Evolutionary conservation across 2,797 vertebrate genomes (phyloP), one percentile per base, ranked within the genome.

Genomic region (Sebastes cheni): DNA sequence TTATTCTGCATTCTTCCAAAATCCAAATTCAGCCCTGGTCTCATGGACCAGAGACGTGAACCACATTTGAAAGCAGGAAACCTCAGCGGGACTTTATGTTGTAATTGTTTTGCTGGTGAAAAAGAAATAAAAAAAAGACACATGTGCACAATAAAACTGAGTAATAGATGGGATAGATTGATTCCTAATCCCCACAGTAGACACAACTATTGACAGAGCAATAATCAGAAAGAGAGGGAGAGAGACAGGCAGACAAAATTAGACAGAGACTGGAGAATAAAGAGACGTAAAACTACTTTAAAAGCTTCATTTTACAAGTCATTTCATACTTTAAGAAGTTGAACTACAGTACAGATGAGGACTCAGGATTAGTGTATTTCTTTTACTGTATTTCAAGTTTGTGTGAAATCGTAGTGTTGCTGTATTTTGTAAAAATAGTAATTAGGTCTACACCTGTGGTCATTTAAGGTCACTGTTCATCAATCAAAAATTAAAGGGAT

Each of bases 101-200:
- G 9, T 10, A 72, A 69, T 69, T 61, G 59, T 69, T 64, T 12
- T 8, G 12, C 61, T 62, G 42, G 12, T 18, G n/a, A 9, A 36
- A 65, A 39, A 36, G 39, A 50, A 72, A 67, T 64, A 34, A 18
- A 3, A 27, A 27, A 64, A 52, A 18, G 62, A 70, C 52, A 79
- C 22, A 68, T 14, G 36, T 65, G 60, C 39, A 8, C 58, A 82
- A 66, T 77, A 75, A 77, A 77, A 52, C 10, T 60, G 72, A 75
- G 25, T 74, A 58, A 84, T 67, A 16, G 25, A 66, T 79, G 25
- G 30, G 65, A 75, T 42, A 16, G 67, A 75, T 72, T 54, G 80
- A 89, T 80, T 86, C 61, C 62, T 72, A 62, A 83, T 82, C 14
- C 54, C 58, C 23, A 67, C 50, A 71, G 61, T 11, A 86, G 75